These are phyloP conservation scores for Odocoileus virginianus DNA, from an alignment of 2,113 vertebrate species.

Conservation along the genomic window DNA sequence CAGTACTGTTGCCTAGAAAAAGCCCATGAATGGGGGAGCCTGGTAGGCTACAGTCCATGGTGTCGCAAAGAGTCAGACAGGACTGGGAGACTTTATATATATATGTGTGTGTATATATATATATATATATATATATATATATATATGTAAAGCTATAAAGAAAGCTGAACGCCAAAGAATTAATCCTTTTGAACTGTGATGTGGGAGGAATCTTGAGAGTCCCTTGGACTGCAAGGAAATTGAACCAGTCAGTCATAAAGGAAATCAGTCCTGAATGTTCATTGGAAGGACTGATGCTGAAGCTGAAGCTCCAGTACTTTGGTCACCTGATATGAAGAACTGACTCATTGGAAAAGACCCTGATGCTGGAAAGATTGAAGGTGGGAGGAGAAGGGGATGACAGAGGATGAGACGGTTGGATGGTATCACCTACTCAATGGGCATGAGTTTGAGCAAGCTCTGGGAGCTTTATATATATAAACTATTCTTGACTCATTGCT, in stretches of 20 bases:
- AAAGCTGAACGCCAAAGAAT: accelerated
- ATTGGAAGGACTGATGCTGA: neutral
- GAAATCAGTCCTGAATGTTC: neutral
- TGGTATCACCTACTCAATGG: neutral
- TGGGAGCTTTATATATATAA: neutral
- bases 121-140: too few relatives aligned
- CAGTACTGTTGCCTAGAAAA: too few relatives aligned
- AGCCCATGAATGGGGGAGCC: too few relatives aligned
- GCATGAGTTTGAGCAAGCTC: neutral
- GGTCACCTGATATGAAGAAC: neutral
- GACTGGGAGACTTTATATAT: too few relatives aligned
- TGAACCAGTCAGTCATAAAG: neutral
- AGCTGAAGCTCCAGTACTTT: neutral
- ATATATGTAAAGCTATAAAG: neutral
- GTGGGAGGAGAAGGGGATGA: neutral
- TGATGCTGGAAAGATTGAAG: neutral
- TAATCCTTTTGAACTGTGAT: neutral
- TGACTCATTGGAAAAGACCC: neutral
- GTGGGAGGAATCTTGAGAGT: neutral
- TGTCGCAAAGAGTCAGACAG: too few relatives aligned
- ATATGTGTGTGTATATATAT: too few relatives aligned
- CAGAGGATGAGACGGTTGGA: neutral
- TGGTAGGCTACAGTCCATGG: too few relatives aligned
- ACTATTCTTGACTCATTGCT: neutral
- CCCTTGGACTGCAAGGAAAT: neutral